Conservation (phyloP, 2,113 vertebrate species). For the Vombatus ursinus region DNA sequence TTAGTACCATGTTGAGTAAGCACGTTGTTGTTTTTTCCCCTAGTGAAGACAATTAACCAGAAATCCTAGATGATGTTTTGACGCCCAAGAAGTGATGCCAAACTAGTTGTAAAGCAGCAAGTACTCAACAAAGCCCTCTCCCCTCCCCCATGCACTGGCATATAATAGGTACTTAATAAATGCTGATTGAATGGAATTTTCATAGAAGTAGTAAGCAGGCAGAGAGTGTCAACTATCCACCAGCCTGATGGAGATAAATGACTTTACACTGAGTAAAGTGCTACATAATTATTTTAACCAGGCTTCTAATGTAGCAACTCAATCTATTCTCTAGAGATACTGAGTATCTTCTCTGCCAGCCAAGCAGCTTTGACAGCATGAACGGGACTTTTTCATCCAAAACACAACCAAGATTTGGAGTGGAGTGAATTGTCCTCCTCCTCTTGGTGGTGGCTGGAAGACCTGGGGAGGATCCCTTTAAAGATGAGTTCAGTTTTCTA, state of each 20-base stretch:
- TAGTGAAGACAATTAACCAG: slow-evolving; percentile 6
- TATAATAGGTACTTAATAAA: background rate
- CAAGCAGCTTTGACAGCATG: background rate
- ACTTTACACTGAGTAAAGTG: background rate
- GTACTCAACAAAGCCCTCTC: background rate
- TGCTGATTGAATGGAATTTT: background rate
- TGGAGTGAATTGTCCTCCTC: background rate
- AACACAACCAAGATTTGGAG: slow-evolving; percentile 9
- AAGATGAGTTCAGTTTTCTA: background rate
- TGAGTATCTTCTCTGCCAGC: background rate
- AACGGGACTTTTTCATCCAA: slow-evolving; percentile 23
- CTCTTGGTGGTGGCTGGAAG: slow-evolving; percentile 7
- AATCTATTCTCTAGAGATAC: background rate
- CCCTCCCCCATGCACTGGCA: background rate
- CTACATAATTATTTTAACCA: slow-evolving; percentile 2
- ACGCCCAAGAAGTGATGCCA: slow-evolving; percentile 23
- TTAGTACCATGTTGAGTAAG: background rate
- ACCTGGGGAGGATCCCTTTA: background rate
- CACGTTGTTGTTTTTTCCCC: slow-evolving; percentile 22
- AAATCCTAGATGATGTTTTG: slow-evolving; percentile 22
- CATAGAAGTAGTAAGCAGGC: background rate
- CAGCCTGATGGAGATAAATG: slow-evolving; percentile 31
- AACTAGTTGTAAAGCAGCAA: background rate
- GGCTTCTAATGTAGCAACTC: background rate
- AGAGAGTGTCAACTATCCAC: background rate